A percentile compares a stretch with the other conserved stretches of the same genome.
These are phyloP conservation scores for Drosophila pallidifrons DNA, from an alignment of 1,140 invertebrate species.

Conservation along the genomic window DNA sequence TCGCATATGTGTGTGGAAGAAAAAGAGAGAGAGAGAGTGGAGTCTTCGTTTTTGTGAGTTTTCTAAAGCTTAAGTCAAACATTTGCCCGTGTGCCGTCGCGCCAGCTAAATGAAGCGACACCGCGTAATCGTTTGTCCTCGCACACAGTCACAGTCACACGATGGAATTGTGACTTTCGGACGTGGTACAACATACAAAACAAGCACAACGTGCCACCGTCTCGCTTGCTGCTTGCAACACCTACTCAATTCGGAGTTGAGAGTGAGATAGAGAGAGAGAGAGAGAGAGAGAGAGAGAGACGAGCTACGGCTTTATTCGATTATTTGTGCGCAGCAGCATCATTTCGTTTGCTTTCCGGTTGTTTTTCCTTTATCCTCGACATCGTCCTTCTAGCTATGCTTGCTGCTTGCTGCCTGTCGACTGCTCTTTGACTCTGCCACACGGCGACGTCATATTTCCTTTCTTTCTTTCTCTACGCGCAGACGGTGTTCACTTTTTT, in stretches of 20 bases:
- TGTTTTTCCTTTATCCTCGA: conserved; percentile 55
- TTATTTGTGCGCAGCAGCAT: conserved; percentile 75
- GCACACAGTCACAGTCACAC: background rate
- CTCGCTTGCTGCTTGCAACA: too few species aligned
- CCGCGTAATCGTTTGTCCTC: conserved; percentile 58
- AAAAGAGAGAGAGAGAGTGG: too few species aligned
- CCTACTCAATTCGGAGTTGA: background rate
- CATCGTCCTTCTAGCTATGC: background rate
- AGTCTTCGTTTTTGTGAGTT: conserved; percentile 11
- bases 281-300: conserved; percentile 1
- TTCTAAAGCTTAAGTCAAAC: conserved; percentile 57
- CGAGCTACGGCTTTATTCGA: conserved; percentile 61
- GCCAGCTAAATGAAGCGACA: conserved; percentile 69
- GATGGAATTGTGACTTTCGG: conserved; percentile 12
- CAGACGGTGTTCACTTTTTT: conserved; percentile 4
- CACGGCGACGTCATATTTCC: conserved; percentile 75
- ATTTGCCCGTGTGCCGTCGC: conserved; percentile 47
- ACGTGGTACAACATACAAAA: background rate
- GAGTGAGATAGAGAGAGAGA: too few species aligned
- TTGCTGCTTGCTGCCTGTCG: conserved; percentile 3
- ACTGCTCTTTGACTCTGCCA: conserved; percentile 67
- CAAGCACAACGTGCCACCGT: too few species aligned
- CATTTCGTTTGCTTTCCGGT: conserved; percentile 75
- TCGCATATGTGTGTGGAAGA: conserved; percentile 31
- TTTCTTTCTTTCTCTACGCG: conserved; percentile 20